Percentiles rank a stretch among this genome's conserved stretches.
phyloP scores from a whole-genome alignment of 2,797 vertebrate species.

The Gobio occitaniae region DNA sequence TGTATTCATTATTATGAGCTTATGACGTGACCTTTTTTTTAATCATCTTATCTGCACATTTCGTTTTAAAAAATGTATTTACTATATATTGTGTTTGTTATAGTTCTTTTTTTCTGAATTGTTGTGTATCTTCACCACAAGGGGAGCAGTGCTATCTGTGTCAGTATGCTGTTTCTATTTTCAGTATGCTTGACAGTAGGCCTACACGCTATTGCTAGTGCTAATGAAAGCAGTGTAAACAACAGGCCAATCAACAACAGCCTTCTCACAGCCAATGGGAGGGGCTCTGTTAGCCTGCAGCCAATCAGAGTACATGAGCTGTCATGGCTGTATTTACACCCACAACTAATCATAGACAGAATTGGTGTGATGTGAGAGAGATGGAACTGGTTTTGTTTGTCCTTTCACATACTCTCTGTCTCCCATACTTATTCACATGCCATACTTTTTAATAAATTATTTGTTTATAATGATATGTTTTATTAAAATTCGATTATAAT shows the following conservation, averaged over 20 bases:
- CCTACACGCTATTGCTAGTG: constrained; percentile 69
- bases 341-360: constrained; percentile 5
- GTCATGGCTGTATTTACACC: constrained; percentile 15
- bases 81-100: background rate
- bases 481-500: background rate
- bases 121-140: constrained; percentile 56
- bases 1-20: background rate
- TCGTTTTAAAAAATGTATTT: background rate
- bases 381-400: background rate
- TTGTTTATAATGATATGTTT: background rate
- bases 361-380: constrained; percentile 1
- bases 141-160: constrained; percentile 60
- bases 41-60: background rate
- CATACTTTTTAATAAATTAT: background rate
- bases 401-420: background rate
- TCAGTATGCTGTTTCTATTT: constrained; percentile 55
- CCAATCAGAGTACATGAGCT: constrained; percentile 63
- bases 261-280: constrained; percentile 66
- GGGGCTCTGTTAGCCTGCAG: constrained; percentile 62
- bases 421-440: background rate
- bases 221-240: constrained; percentile 75
- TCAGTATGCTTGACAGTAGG: constrained; percentile 51
- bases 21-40: background rate
- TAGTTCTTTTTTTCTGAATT: constrained; percentile 3
- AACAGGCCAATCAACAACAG: constrained; percentile 71